These are phyloP conservation scores for Cryptocheilus praepositus DNA, from an alignment of 2,888 invertebrate genomes.

Conservation along the genomic window DNA sequence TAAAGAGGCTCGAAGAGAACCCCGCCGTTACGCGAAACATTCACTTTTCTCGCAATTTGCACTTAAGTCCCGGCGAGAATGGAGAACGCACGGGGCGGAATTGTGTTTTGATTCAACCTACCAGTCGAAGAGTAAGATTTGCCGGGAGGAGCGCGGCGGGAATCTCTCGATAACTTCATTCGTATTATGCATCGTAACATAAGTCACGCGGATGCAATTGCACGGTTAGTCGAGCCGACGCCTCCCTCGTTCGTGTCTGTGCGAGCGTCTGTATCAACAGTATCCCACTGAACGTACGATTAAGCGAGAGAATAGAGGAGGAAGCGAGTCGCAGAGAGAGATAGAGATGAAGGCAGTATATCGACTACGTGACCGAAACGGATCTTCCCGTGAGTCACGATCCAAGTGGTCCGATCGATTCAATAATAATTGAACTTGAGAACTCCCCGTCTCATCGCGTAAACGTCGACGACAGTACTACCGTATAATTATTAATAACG, in stretches of 20 bases:
- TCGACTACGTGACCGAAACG: slow-evolving; percentile 34
- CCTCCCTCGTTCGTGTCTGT: slow-evolving; percentile 3
- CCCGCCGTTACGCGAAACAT: too few relatives aligned
- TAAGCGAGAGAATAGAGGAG: slow-evolving; percentile 1
- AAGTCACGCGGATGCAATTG: slow-evolving; percentile 25
- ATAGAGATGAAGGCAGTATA: slow-evolving; percentile 2
- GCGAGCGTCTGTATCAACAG: slow-evolving; percentile 1
- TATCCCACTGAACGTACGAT: slow-evolving; percentile 12
- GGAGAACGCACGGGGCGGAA: too few relatives aligned
- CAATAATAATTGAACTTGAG: slow-evolving; percentile 37
- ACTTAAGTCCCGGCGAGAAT: too few relatives aligned
- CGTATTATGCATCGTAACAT: slow-evolving; percentile 22
- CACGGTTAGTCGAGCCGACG: slow-evolving; percentile 24
- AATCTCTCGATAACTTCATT: slow-evolving; percentile 41
- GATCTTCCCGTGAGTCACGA: slow-evolving; percentile 26
- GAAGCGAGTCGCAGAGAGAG: background rate
- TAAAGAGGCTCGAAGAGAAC: too few relatives aligned
- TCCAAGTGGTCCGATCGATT: slow-evolving; percentile 27
- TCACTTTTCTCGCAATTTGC: too few relatives aligned
- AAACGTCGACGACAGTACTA: slow-evolving; percentile 4
- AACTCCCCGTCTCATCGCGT: background rate
- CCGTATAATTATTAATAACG: slow-evolving; percentile 25
- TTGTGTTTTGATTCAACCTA: too few relatives aligned
- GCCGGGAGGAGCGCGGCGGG: slow-evolving; percentile 2
- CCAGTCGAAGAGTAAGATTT: slow-evolving; percentile 2